phyloP scores from a whole-genome alignment of 2,113 vertebrate genomes.

The Otis tarda region DNA sequence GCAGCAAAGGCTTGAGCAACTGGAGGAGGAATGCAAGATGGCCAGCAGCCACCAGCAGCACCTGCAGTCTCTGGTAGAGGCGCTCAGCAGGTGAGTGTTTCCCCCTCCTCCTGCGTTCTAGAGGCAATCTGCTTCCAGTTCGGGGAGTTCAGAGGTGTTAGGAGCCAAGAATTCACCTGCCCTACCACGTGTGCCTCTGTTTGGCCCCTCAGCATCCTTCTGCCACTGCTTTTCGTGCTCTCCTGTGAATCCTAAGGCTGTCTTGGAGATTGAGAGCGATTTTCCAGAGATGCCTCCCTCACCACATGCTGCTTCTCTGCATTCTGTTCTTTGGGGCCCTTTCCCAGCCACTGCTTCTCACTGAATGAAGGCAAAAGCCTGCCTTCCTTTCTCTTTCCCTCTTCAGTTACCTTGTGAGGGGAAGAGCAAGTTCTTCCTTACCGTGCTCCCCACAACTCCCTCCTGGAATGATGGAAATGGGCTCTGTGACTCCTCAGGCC shows the following conservation, averaged over 20 bases:
- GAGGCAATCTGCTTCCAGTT: background rate
- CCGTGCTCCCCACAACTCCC: background rate
- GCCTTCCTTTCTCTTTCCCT: background rate
- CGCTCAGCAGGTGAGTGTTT: constrained; percentile 62
- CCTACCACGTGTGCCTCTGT: background rate
- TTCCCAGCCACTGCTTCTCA: background rate
- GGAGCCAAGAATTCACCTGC: background rate
- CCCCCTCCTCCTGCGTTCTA: accelerated
- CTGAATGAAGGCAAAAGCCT: constrained; percentile 11
- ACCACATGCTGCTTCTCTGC: accelerated
- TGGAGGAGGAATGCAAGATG: constrained; percentile 57
- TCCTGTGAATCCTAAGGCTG: background rate
- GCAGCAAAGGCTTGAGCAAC: constrained; percentile 75
- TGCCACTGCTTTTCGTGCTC: background rate
- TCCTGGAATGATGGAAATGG: background rate
- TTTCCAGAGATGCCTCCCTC: background rate
- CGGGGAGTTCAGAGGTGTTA: background rate
- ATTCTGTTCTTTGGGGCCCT: background rate
- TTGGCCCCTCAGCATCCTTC: background rate
- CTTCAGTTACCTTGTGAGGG: background rate
- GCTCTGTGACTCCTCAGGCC: background rate
- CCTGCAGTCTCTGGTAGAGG: constrained; percentile 68
- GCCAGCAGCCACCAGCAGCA: constrained; percentile 53
- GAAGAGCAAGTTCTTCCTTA: background rate
- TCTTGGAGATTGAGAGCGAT: background rate